Base-by-base conservation (phyloP, 53 echinoderm and acorn worm species). In the Paelopatides confundens region DNA sequence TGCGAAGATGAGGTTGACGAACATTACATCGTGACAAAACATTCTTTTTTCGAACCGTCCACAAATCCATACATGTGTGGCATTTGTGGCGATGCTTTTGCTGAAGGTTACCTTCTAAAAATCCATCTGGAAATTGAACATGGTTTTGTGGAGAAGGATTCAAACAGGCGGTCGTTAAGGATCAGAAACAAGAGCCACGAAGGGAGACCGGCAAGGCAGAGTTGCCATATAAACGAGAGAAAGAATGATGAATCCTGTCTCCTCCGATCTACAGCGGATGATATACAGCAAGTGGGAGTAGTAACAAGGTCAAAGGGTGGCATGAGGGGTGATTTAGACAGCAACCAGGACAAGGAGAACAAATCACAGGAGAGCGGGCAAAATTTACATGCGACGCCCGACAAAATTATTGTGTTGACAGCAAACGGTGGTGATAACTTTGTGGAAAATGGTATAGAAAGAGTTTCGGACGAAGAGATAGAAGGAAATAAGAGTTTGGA, bases 41-140 rank as follows among this genome's bases (percentile, higher is more conserved):
- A 83, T 18, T 27, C 63, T 12, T 83, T 38, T 35, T 21, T 83
- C 15, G 37, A 64, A 26, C 64, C 84, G 14, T 33, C 65, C 14
- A 9, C 84, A 63, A 64, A 83, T 38, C 84, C 84, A 2, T 83
- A 83, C 39, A 65, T 83, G 84, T 83, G 84, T 64, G 84, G 84
- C 36, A 83, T 83, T 26, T 83, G 84, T 37, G 63, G 84, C 18
- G 84, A 83, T 14, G 65, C 84, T 9, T 83, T 83, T 31, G 38
- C 17, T 2, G 34, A 83, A 26, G 84, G 84, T 7, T 83, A 64
- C 47, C 46, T 83, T 11, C 37, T 83, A 2, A 83, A 83, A 58
- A 83, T 83, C n/a, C 84, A 83, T 64, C 6, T 83, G 64, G 84
- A 83, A 26, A 27, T 83, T 11, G 84, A 83, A 35, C 84, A 83